Evolutionary conservation across 2,797 vertebrate species (phyloP), one percentile per base, ranked within the genome.

Genomic region (Smutsia gigantea): DNA sequence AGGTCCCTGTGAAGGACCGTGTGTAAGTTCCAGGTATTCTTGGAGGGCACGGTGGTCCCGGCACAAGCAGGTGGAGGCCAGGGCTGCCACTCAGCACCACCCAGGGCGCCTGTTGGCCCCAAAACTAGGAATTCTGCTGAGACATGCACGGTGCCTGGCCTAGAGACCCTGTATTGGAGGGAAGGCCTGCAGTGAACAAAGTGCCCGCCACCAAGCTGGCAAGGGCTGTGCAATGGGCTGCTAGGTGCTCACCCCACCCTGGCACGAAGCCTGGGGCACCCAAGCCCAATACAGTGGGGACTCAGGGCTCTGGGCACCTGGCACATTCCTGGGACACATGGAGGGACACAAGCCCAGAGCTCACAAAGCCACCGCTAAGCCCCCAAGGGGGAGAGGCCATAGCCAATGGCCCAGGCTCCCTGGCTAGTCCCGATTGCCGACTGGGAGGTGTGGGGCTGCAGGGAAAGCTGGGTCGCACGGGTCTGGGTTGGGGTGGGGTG

Each of bases 91-190:
- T 31, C 15, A 21, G 21, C 14, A 5, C 3, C 53, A 2, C 2
- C 9, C 9, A 6, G 18, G 1, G 27, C 39, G 25, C 15, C 5
- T 25, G 37, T 25, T 4, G 5, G 63, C 25, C 29, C 34, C 42
- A 18, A 31, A 71, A 19, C 53, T 11, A 87, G 27, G 15, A 55
- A 57, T 51, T 75, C 51, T 13, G 25, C 23, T 64, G 34, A 21
- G 37, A 31, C 0, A 13, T 12, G 51, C n/a, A 3, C 1, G 7
- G 51, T 4, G 23, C 34, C 0, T 6, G 4, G 27, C 10, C 34
- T 7, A 23, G 69, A 59, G 31, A 21, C 5, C 8, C 29, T 21
- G 9, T 19, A 29, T 11, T 0, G 23, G 17, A 53, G 25, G 37
- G 19, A 59, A 23, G 37, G 14, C 7, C 79, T 17, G 4, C 66